A percentile compares a stretch with the other conserved stretches of the same genome.
Conservation (phyloP, 2,888 invertebrate species). For the Frankliniella intonsa region DNA sequence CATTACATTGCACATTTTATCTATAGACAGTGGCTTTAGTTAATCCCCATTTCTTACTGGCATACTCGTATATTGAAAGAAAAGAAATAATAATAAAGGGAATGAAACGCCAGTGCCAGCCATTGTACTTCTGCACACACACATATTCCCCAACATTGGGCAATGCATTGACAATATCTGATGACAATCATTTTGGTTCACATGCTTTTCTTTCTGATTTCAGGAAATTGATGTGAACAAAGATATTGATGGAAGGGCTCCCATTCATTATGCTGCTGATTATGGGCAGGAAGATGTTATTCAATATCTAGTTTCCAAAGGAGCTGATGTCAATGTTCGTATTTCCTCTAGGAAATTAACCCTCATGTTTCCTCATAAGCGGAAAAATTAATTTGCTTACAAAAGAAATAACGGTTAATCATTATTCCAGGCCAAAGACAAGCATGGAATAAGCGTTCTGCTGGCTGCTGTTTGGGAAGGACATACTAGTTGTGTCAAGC, state of each 20-base stretch:
- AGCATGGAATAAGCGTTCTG: slow-evolving; percentile 91
- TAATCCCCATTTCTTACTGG: too few species aligned
- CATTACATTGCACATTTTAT: neutral
- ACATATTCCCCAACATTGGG: too few species aligned
- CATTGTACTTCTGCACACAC: too few species aligned
- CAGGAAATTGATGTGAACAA: slow-evolving; percentile 81
- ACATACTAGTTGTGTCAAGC: slow-evolving; percentile 84
- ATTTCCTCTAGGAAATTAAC: neutral
- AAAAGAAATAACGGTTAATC: slow-evolving; percentile 23
- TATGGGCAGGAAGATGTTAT: slow-evolving; percentile 90
- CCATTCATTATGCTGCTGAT: slow-evolving; percentile 92
- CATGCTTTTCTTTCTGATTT: slow-evolving; percentile 31
- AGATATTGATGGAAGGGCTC: slow-evolving; percentile 81
- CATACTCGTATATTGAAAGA: too few species aligned
- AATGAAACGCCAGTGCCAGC: too few species aligned
- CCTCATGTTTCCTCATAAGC: neutral
- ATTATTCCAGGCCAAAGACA: slow-evolving; percentile 73
- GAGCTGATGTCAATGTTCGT: slow-evolving; percentile 86
- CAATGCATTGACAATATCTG: too few species aligned
- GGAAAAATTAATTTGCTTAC: slow-evolving; percentile 11
- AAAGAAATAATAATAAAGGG: too few species aligned
- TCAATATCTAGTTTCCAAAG: slow-evolving; percentile 79
- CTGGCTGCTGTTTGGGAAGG: slow-evolving; percentile 97
- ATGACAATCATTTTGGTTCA: too few species aligned
- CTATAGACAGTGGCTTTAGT: too few species aligned